phyloP scores from a whole-genome alignment of 2,888 invertebrate species.

The Callyntrura guangdongensis region DNA sequence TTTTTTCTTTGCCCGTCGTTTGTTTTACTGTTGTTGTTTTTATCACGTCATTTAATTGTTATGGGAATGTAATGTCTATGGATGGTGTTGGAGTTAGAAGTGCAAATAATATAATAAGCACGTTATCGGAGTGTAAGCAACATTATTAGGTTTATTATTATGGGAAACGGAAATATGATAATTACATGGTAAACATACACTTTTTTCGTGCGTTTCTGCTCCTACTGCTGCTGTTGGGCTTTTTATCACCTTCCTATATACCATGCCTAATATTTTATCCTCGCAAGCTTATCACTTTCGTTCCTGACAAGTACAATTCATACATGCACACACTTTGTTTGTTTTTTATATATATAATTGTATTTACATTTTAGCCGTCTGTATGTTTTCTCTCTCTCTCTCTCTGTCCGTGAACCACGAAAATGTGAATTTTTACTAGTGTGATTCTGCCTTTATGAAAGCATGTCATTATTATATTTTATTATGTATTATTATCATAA shows the following conservation, averaged over 20 bases:
- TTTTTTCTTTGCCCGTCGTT: background rate
- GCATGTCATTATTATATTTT: too few relatives aligned
- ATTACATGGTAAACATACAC: slow-evolving; percentile 65
- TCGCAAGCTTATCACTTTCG: background rate
- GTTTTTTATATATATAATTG: too few relatives aligned
- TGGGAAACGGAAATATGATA: slow-evolving; percentile 71
- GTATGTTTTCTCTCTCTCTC: too few relatives aligned
- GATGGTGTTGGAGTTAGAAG: background rate
- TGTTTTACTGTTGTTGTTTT: slow-evolving; percentile 36
- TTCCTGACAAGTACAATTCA: background rate
- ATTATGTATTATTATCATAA: background rate
- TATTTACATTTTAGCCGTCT: too few relatives aligned
- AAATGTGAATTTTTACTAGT: too few relatives aligned
- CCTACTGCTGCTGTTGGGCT: too few relatives aligned
- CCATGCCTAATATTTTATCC: background rate
- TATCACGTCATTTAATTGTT: slow-evolving; percentile 59
- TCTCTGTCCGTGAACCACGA: too few relatives aligned
- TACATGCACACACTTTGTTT: too few relatives aligned
- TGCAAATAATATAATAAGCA: slow-evolving; percentile 5
- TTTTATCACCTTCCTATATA: too few relatives aligned
- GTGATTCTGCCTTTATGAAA: too few relatives aligned
- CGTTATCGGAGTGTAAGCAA: background rate
- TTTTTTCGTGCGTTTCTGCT: slow-evolving; percentile 13
- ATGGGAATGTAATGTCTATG: background rate
- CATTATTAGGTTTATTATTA: slow-evolving; percentile 41